Base-by-base conservation (phyloP, 2,113 vertebrate species). In the Macquaria ambigua region DNA sequence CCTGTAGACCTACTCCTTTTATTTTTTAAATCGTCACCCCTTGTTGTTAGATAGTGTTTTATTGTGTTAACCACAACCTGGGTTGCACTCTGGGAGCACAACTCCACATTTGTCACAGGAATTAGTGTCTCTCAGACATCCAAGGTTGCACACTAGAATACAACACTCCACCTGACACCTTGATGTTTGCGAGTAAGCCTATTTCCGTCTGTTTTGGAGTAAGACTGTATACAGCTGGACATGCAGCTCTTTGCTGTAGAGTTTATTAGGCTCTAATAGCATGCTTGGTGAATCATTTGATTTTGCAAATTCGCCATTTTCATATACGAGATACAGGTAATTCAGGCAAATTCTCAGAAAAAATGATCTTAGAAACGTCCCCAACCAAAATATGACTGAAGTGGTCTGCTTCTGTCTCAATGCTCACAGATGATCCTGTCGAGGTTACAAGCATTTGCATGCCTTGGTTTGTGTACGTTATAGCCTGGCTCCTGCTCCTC, bases 61-160 rank as follows among this genome's bases (percentile, higher is more conserved):
- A 46, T 48, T 68, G 11, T 43, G 20, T 59, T 59, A 37, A 50
- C 21, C 55, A 50, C 28, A 70, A 70, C 28, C 28, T 70, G 25
- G n/a, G 11, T 77, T 67, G 34, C 15, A 6, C 76, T 12, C 16
- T 43, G n/a, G 25, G 43, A 50, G 15, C 14, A 25, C 28, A 48
- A 68, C 39, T 79, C 20, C 15, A 67, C 37, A 77, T 66, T 67
- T 43, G 23, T 46, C 76, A 37, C 53, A n/a, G 4, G 25, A 10
- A 43, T 43, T 28, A 43, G 21, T 77, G 14, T 52, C 43, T 67
- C 64, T 69, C 25, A 12, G n/a, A 11, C 37, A 43, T 43, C 18
- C 2, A 23, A 4, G 25, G 39, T 69, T 61, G 18, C 12, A 15
- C 6, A 48, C 41, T 23, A 31, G 11, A 53, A 31, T 23, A 48